A percentile compares a stretch with the other conserved stretches of the same genome.
phyloP scores from a whole-genome alignment of 2,888 invertebrate species.

The Conomelus anceps region DNA sequence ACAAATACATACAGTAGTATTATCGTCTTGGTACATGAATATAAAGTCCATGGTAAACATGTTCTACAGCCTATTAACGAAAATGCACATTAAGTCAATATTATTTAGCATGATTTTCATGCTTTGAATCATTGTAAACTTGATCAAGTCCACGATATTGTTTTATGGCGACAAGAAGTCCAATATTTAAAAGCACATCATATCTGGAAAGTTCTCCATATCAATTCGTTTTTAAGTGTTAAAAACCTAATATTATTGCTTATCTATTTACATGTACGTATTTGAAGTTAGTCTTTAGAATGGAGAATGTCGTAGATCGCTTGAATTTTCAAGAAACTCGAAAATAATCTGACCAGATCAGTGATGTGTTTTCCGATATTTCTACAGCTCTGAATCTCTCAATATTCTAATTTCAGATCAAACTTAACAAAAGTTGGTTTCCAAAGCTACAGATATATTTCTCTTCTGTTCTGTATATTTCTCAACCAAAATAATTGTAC shows the following conservation, averaged over 20 bases:
- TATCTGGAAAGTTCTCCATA: neutral
- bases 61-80: neutral
- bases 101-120: neutral
- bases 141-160: neutral
- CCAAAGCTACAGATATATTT: too few species aligned
- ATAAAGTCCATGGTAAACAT: neutral
- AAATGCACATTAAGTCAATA: neutral
- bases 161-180: neutral
- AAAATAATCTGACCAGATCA: neutral
- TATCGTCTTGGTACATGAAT: neutral
- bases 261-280: neutral
- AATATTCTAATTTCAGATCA: too few species aligned
- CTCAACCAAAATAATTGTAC: too few species aligned
- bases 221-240: neutral
- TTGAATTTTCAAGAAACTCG: neutral
- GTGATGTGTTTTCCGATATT: too few species aligned
- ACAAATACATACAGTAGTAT: neutral
- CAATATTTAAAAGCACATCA: neutral
- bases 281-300: neutral
- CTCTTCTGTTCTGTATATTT: too few species aligned
- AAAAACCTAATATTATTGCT: neutral
- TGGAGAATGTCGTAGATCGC: neutral
- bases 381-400: too few species aligned
- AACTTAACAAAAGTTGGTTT: too few species aligned
- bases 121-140: neutral